Evolutionary conservation across 2,797 vertebrate genomes (phyloP).

Genomic region (Lacerta bilineata): DNA sequence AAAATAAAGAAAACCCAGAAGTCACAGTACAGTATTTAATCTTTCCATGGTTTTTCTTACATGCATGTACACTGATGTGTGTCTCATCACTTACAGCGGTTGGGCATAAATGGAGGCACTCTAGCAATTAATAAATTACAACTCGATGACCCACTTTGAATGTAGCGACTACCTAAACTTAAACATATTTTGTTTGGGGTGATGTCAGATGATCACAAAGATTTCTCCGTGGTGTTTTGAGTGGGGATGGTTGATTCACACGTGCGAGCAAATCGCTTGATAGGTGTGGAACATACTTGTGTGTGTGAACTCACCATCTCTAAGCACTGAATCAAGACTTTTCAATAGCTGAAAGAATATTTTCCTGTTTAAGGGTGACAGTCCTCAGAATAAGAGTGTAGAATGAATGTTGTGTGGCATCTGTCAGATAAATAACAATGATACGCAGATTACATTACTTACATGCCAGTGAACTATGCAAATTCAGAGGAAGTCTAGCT

Average conservation of each 20-base stretch:
- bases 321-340: not conserved
- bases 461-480: constrained; percentile 7
- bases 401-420: constrained; percentile 14
- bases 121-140: constrained; percentile 14
- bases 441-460: constrained; percentile 32
- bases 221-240: not conserved
- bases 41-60: not conserved
- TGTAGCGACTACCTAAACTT: not conserved
- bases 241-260: not conserved
- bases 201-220: not conserved
- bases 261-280: not conserved
- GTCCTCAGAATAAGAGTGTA: not conserved
- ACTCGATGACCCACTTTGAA: constrained; percentile 6
- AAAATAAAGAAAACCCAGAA: not conserved
- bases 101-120: not conserved
- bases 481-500: constrained; percentile 7
- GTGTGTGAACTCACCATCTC: not conserved
- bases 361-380: not conserved
- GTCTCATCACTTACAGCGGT: not conserved
- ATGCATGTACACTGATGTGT: not conserved
- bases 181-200: not conserved
- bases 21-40: not conserved
- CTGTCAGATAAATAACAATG: constrained; percentile 27
- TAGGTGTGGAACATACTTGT: not conserved
- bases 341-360: not conserved